These are phyloP conservation scores for Lymantria monacha DNA, from an alignment of 2,888 invertebrate species.

Conservation along the genomic window DNA sequence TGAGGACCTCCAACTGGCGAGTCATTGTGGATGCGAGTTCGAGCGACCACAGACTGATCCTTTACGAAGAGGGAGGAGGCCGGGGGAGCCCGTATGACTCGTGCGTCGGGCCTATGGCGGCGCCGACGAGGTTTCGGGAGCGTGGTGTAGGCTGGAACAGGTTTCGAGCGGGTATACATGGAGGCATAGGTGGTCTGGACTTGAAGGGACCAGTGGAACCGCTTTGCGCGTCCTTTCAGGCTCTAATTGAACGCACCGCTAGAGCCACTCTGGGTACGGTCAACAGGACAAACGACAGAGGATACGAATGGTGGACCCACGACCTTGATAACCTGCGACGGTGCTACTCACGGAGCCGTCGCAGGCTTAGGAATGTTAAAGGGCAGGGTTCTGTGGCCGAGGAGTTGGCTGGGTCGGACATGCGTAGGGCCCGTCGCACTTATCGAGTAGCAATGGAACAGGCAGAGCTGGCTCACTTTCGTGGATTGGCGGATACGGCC, in stretches of 20 bases:
- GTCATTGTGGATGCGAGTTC: conserved; percentile 14
- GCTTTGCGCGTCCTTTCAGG: too few relatives aligned
- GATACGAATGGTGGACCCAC: conserved; percentile 14
- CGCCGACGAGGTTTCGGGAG: not conserved
- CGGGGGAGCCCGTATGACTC: not conserved
- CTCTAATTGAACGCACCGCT: too few relatives aligned
- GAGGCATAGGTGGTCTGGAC: not conserved
- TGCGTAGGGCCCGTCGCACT: not conserved
- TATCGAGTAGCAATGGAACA: conserved; percentile 7
- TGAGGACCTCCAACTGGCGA: conserved; percentile 15
- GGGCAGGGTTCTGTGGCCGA: not conserved
- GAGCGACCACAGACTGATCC: conserved; percentile 30
- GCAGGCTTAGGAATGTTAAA: not conserved
- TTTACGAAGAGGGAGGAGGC: not conserved
- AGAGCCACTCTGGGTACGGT: not conserved
- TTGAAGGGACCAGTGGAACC: too few relatives aligned
- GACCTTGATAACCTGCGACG: conserved; percentile 1
- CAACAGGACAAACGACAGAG: not conserved
- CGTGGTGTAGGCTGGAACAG: not conserved
- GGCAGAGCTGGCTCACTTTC: conserved; percentile 5
- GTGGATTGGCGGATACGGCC: not conserved
- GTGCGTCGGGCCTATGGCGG: not conserved
- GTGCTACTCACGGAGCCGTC: too few relatives aligned
- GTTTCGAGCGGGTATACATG: not conserved
- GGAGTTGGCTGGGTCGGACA: not conserved